A percentile compares a stretch with the other conserved stretches of the same genome.
Conservation (phyloP, 2,888 invertebrate genomes). For the Melipona beecheii region DNA sequence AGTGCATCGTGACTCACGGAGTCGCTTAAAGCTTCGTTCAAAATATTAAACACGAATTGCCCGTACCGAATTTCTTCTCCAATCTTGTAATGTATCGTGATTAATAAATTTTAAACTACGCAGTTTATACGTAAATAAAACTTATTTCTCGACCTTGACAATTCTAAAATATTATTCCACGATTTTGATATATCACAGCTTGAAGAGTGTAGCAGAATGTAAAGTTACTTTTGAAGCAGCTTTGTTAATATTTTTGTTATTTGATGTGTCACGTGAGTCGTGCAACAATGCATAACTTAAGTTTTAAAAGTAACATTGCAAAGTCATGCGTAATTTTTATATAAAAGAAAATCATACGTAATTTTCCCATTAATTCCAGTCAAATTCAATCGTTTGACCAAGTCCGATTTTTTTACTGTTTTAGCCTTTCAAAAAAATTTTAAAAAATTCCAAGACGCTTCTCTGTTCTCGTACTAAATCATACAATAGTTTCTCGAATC, state of each 20-base stretch:
- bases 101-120: background rate
- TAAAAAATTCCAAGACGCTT: background rate
- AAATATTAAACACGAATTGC: background rate
- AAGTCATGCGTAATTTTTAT: too few relatives aligned
- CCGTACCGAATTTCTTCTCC: background rate
- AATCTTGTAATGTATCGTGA: background rate
- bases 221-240: background rate
- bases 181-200: background rate
- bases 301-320: too few relatives aligned
- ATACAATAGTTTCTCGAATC: background rate
- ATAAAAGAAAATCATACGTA: too few relatives aligned
- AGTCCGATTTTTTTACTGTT: background rate
- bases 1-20: background rate
- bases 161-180: background rate
- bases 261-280: background rate
- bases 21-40: background rate
- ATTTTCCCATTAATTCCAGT: background rate
- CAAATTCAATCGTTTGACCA: background rate
- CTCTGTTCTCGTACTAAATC: background rate
- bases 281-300: too few relatives aligned
- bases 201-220: too few relatives aligned
- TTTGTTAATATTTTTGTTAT: background rate
- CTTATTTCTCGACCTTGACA: background rate
- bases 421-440: background rate
- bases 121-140: background rate